Percentiles rank a stretch among this genome's conserved stretches.
Conservation (phyloP, 2,113 vertebrate species). For the Otolemur garnettii region DNA sequence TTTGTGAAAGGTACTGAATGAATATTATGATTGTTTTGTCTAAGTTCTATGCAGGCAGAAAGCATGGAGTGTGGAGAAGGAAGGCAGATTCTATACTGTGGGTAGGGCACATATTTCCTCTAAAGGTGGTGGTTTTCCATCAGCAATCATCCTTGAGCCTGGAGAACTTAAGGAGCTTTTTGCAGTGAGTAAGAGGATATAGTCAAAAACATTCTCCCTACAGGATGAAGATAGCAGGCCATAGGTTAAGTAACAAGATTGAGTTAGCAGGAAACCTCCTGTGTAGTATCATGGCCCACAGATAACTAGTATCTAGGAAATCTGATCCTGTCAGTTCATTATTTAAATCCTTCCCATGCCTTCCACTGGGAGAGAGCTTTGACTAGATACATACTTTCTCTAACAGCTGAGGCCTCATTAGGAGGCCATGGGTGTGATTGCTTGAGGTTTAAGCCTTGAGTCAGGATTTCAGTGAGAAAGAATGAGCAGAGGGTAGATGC, state of each 20-base stretch:
- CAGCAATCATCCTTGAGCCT: not conserved
- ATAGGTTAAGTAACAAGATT: not conserved
- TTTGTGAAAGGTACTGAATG: not conserved
- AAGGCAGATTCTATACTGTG: not conserved
- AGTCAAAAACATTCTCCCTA: not conserved
- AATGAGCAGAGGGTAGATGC: not conserved
- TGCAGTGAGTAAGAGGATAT: not conserved
- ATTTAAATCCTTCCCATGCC: not conserved
- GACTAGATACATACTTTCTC: not conserved
- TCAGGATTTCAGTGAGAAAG: not conserved
- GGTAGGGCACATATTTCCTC: not conserved
- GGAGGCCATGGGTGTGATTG: not conserved
- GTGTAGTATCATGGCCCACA: not conserved
- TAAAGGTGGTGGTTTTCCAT: not conserved
- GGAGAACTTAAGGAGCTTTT: not conserved
- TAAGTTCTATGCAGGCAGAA: not conserved
- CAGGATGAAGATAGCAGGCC: not conserved
- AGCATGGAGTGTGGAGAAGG: too few relatives aligned
- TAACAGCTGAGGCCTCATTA: not conserved
- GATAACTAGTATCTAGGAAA: not conserved
- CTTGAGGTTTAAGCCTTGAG: not conserved
- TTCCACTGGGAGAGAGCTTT: not conserved
- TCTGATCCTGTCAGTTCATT: not conserved
- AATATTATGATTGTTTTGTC: not conserved
- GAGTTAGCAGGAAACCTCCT: not conserved